phyloP scores from a whole-genome alignment of 2,797 vertebrate genomes.

The Semaprochilodus insignis region DNA sequence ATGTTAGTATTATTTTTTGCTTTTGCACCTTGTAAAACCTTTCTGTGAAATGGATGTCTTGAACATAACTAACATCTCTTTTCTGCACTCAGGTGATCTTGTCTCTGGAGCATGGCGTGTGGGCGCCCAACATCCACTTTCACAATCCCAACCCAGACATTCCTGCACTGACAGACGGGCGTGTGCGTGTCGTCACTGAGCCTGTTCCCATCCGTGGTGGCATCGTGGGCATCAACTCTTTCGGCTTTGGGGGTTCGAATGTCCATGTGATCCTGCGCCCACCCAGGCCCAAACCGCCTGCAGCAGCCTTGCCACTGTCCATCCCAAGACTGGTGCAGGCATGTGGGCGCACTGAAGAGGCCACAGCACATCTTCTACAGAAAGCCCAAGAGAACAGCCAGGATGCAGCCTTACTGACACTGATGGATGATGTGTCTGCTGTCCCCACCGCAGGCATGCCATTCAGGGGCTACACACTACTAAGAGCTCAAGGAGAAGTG shows the following conservation, averaged over 20 bases:
- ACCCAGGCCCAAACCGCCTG: conserved; percentile 60
- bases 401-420: conserved; percentile 79
- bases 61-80: background rate
- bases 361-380: conserved; percentile 79
- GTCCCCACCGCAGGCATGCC: conserved; percentile 83
- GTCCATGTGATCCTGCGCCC: conserved; percentile 91
- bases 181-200: conserved; percentile 82
- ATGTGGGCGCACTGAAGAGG: conserved; percentile 88
- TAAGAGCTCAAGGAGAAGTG: conserved; percentile 77
- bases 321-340: conserved; percentile 82
- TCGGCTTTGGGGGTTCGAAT: conserved; percentile 96
- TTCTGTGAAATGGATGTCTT: background rate
- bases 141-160: conserved; percentile 87
- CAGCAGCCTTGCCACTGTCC: background rate
- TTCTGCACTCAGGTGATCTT: conserved; percentile 84
- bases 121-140: conserved; percentile 96
- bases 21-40: no score
- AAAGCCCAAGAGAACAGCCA: conserved; percentile 75
- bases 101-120: conserved; percentile 88
- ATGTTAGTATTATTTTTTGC: no score
- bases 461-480: conserved; percentile 85
- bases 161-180: conserved; percentile 85
- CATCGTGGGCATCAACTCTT: conserved; percentile 90
- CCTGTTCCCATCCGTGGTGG: conserved; percentile 86
- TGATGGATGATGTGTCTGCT: conserved; percentile 86